phyloP scores from a whole-genome alignment of 2,113 vertebrate genomes.

The Salvator merianae region DNA sequence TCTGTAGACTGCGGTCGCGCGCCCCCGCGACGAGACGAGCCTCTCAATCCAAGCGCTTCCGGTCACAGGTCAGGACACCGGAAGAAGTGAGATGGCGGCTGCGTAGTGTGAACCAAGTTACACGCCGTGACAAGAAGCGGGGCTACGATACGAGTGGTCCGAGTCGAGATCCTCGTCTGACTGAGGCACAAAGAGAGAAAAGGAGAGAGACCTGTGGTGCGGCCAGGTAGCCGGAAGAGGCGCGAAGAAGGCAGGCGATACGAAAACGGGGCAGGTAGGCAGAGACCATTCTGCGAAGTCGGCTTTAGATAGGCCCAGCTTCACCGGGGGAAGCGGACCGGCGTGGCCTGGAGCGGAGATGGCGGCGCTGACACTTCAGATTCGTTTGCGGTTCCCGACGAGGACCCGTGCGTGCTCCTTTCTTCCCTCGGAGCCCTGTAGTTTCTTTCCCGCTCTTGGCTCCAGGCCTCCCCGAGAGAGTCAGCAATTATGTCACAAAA shows the following conservation, averaged over 20 bases:
- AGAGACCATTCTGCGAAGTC: too few relatives aligned
- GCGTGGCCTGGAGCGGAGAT: too few relatives aligned
- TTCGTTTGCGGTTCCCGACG: too few relatives aligned
- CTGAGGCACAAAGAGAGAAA: background rate
- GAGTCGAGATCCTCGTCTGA: too few relatives aligned
- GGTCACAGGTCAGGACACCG: background rate
- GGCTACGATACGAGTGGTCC: background rate
- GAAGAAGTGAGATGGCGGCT: constrained; percentile 21
- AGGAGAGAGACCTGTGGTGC: background rate
- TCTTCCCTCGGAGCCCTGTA: too few relatives aligned
- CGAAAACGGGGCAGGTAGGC: background rate
- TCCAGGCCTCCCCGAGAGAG: background rate
- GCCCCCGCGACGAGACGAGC: background rate
- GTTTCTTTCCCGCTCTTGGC: background rate
- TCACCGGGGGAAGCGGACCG: too few relatives aligned
- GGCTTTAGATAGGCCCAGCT: too few relatives aligned
- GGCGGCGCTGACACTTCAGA: too few relatives aligned
- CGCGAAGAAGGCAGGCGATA: background rate
- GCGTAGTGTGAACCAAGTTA: background rate
- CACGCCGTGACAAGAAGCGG: background rate
- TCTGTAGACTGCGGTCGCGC: too few relatives aligned
- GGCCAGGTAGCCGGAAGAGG: background rate
- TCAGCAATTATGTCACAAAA: background rate
- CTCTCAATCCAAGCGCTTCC: background rate
- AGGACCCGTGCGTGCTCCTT: too few relatives aligned